Conservation (phyloP, 1,140 invertebrate species). For the Lepidostoma basale region DNA sequence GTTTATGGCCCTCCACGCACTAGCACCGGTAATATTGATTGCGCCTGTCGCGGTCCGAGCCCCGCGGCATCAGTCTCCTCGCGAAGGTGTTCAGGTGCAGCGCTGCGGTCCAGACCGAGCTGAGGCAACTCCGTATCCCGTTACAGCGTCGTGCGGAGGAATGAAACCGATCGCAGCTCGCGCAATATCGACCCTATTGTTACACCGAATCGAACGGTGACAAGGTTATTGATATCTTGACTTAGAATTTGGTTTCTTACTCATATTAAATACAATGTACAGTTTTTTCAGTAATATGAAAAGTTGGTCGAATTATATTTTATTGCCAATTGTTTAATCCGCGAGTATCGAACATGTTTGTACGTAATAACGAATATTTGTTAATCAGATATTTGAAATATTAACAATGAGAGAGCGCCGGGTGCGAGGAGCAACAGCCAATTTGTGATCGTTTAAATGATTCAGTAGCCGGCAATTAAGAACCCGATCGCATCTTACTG, state of each 20-base stretch:
- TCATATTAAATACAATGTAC: too few species aligned
- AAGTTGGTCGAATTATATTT: background rate
- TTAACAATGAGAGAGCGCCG: background rate
- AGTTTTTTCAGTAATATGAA: too few species aligned
- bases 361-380: background rate
- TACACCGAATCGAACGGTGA: too few species aligned
- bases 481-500: background rate
- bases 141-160: background rate
- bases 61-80: background rate
- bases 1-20: too few species aligned
- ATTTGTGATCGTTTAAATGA: background rate
- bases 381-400: background rate
- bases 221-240: too few species aligned
- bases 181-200: background rate
- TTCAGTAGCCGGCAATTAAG: background rate
- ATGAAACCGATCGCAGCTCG: conserved; percentile 1
- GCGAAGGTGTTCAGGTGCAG: background rate
- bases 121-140: background rate
- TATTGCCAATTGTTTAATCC: background rate
- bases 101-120: background rate
- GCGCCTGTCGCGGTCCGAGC: background rate
- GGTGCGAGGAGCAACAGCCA: background rate
- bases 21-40: background rate
- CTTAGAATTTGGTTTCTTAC: too few species aligned
- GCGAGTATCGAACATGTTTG: background rate